These are phyloP conservation scores for Cyrtodaria siliqua DNA, from an alignment of 2,888 invertebrate species.

Conservation along the genomic window DNA sequence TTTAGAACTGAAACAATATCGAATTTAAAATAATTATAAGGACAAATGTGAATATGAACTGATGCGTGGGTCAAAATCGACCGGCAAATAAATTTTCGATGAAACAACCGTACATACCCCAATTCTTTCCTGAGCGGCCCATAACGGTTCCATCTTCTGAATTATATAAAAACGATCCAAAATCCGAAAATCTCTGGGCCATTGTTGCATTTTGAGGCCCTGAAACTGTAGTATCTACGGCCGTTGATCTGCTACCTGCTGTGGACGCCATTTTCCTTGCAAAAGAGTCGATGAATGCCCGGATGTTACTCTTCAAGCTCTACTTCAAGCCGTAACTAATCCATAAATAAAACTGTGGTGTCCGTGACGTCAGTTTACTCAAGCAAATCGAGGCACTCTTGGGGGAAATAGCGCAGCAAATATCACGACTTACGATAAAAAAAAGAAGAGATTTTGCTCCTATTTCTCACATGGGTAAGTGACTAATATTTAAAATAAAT, in stretches of 20 bases:
- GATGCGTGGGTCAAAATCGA: slow-evolving; percentile 40
- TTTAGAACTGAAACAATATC: too few species aligned
- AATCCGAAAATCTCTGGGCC: slow-evolving; percentile 66
- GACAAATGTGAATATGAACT: too few species aligned
- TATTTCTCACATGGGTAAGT: too few species aligned
- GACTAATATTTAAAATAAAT: too few species aligned
- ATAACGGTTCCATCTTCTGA: slow-evolving; percentile 96
- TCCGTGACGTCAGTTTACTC: slow-evolving; percentile 54
- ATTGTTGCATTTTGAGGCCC: slow-evolving; percentile 68
- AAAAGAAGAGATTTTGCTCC: too few species aligned
- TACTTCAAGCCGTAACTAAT: slow-evolving; percentile 42
- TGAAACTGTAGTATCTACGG: slow-evolving; percentile 68
- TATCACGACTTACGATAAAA: too few species aligned
- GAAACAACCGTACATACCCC: slow-evolving; percentile 87
- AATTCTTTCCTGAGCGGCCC: slow-evolving; percentile 96
- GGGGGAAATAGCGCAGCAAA: slow-evolving; percentile 6
- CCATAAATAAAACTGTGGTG: slow-evolving; percentile 54
- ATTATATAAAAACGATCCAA: slow-evolving; percentile 92
- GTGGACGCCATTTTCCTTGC: slow-evolving; percentile 72
- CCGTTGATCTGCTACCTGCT: slow-evolving; percentile 72
- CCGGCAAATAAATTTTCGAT: slow-evolving; percentile 45
- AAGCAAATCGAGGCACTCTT: slow-evolving; percentile 29
- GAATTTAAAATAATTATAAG: too few species aligned
- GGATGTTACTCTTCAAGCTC: too few species aligned
- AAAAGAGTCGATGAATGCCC: slow-evolving; percentile 48